Evolutionary conservation across 2,888 invertebrate genomes (phyloP).

Genomic region (Mylabris sibirica): DNA sequence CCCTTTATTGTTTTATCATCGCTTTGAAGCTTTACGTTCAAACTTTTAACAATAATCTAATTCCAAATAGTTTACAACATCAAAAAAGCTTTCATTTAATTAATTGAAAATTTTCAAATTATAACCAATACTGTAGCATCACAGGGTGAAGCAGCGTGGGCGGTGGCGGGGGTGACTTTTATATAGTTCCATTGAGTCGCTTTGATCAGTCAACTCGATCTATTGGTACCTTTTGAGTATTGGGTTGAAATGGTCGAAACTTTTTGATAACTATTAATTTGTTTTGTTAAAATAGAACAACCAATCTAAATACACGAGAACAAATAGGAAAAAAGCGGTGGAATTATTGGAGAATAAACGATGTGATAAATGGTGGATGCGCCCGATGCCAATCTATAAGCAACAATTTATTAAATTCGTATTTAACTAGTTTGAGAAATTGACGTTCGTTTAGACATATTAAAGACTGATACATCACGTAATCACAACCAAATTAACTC

Average conservation of each 20-base stretch:
- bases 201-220: not conserved
- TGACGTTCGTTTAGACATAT: not conserved
- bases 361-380: conserved; percentile 12
- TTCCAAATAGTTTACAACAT: not conserved
- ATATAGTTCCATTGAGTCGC: not conserved
- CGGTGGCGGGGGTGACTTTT: not conserved
- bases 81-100: not conserved
- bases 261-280: not conserved
- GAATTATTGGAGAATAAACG: not conserved
- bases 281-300: not conserved
- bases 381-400: not conserved
- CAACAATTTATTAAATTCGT: not conserved
- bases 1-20: not conserved
- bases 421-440: not conserved
- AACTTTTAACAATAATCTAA: not conserved
- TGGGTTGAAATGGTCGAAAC: not conserved
- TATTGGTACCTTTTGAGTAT: not conserved
- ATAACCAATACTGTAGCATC: not conserved
- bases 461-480: not conserved
- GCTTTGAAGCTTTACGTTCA: not conserved
- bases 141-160: too few relatives aligned
- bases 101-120: not conserved
- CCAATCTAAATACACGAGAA: not conserved
- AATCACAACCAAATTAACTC: not conserved
- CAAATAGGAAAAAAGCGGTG: not conserved